These are phyloP conservation scores for Rhinogobio ventralis DNA, from an alignment of 2,797 vertebrate species.

Conservation along the genomic window DNA sequence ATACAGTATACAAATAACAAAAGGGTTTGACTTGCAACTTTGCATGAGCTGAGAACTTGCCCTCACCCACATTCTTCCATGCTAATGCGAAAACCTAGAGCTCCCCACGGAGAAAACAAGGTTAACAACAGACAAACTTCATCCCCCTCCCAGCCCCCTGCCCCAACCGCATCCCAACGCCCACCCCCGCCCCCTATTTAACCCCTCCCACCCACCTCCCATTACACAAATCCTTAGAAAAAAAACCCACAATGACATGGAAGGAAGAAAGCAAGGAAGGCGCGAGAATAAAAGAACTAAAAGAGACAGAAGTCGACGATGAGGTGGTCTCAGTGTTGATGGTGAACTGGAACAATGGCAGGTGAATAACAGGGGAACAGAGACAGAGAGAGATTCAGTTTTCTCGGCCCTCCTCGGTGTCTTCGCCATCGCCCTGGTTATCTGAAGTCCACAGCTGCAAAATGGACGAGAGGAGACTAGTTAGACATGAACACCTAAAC, in stretches of 20 bases:
- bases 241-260: slow-evolving; percentile 49
- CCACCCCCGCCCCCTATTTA: slow-evolving; percentile 15
- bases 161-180: neutral
- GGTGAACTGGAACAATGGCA: slow-evolving; percentile 80
- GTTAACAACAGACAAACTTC: slow-evolving; percentile 46
- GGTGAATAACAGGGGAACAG: slow-evolving; percentile 49
- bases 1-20: slow-evolving; percentile 52
- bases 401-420: slow-evolving; percentile 85
- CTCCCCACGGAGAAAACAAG: slow-evolving; percentile 41
- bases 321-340: slow-evolving; percentile 86
- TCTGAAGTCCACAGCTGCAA: slow-evolving; percentile 95
- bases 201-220: slow-evolving; percentile 64
- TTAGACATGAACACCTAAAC: neutral
- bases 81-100: slow-evolving; percentile 50
- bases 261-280: slow-evolving; percentile 50
- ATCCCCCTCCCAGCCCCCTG: slow-evolving; percentile 18
- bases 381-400: slow-evolving; percentile 78
- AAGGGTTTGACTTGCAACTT: slow-evolving; percentile 50
- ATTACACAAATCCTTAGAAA: slow-evolving; percentile 55
- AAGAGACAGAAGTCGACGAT: slow-evolving; percentile 74
- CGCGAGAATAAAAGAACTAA: slow-evolving; percentile 78
- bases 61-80: slow-evolving; percentile 54
- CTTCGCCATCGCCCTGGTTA: slow-evolving; percentile 85
- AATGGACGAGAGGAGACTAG: neutral
- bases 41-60: slow-evolving; percentile 52